Base-by-base conservation (phyloP, 2,113 vertebrate genomes). In the Tinamus guttatus region DNA sequence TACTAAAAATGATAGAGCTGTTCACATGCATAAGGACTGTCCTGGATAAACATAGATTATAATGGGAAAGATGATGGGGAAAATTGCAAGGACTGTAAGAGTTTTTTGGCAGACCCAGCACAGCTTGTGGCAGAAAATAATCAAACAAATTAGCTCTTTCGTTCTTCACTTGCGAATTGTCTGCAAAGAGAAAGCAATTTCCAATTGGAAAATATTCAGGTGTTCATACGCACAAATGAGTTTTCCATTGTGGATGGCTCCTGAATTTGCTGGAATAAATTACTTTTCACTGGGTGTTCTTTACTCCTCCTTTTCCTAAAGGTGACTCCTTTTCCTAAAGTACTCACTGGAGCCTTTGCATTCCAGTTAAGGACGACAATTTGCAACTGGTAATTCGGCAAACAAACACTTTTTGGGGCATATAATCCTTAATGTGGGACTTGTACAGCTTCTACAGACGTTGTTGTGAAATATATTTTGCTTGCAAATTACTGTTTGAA, bases 191-290 rank as follows among this genome's bases (percentile, higher is more conserved):
- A 58, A 56, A 63, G 21, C 43, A 52, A 68, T 54, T 49, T 54
- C 16, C 70, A 74, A 19, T 2, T 6, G 64, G 60, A 68, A 81
- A 81, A 81, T 20, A 74, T 62, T 89, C n/a, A 49, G 17, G 63
- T 65, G 11, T 43, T 62, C 0, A 0, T 60, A 76, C 70, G n/a
- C 13, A 25, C 7, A 84, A 86, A 19, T 1, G 0, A 11, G 8
- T 3, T 36, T 81, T 71, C 79, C 10, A 5, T 43, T 94, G 28
- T 1, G 1, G 25, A 4, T 40, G 12, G 24, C 38, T 80, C 27
- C 75, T 80, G 92, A 63, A 81, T 92, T 78, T 59, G 13, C 40
- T 78, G 73, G 18, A 77, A 54, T 90, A 34, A 24, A 3, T 75
- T 14, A 2, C 14, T 28, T 3, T 16, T 54, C 58, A 73, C 16